Evolutionary conservation across 2,113 vertebrate genomes (phyloP).

Genomic region (Triplophysa dalaica): DNA sequence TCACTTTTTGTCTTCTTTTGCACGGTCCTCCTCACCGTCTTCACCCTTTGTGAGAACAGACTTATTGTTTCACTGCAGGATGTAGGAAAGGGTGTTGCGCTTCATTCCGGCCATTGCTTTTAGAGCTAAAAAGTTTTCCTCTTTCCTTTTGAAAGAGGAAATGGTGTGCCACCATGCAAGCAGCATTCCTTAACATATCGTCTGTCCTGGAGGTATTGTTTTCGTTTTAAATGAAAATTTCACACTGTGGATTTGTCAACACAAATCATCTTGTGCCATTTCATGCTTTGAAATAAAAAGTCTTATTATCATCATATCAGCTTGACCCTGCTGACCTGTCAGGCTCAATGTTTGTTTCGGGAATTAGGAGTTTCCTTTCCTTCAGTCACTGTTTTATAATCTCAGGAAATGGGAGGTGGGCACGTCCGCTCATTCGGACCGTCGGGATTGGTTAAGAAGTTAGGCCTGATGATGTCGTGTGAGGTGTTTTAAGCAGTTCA

Average conservation of each 20-base stretch:
- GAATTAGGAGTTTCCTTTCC: background rate
- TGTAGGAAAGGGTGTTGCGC: slow-evolving; percentile 79
- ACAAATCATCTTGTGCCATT: background rate
- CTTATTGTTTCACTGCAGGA: slow-evolving; percentile 73
- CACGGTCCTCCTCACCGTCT: slow-evolving; percentile 39
- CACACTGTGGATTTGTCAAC: background rate
- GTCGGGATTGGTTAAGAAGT: background rate
- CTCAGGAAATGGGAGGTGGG: slow-evolving; percentile 33
- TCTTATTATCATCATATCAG: background rate
- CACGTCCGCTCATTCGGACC: slow-evolving; percentile 28
- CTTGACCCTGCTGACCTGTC: background rate
- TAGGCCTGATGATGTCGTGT: background rate
- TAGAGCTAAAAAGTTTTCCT: slow-evolving; percentile 61
- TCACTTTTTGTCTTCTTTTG: slow-evolving; percentile 5
- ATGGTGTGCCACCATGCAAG: slow-evolving; percentile 14
- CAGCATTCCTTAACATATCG: background rate
- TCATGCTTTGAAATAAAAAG: background rate
- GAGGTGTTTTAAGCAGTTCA: background rate
- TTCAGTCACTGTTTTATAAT: slow-evolving; percentile 1
- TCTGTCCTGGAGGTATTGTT: background rate
- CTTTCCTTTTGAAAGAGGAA: slow-evolving; percentile 70
- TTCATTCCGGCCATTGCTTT: slow-evolving; percentile 57
- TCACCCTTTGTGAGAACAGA: slow-evolving; percentile 43
- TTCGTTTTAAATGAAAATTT: background rate
- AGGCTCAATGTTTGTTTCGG: background rate